Conservation (phyloP, 2,888 invertebrate genomes). For the Harpalus rubripes region DNA sequence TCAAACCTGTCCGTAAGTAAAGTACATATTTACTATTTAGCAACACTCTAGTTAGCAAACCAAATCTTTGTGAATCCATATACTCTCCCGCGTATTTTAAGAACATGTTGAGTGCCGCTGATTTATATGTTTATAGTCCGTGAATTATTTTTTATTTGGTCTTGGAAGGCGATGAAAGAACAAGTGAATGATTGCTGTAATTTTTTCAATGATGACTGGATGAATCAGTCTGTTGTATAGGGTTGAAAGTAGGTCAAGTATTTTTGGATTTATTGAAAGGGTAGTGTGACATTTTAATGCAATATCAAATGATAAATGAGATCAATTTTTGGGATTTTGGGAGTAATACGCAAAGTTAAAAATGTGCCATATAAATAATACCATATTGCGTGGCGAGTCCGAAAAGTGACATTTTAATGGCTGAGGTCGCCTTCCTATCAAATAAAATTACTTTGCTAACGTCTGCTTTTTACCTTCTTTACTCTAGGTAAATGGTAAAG, state of each 20-base stretch:
- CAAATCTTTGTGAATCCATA: background rate
- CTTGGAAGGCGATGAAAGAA: slow-evolving; percentile 20
- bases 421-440: no score
- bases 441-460: no score
- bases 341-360: background rate
- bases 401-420: no score
- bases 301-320: background rate
- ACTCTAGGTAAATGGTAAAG: no score
- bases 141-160: slow-evolving; percentile 41
- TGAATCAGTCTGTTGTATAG: background rate
- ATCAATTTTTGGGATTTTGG: background rate
- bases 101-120: slow-evolving; percentile 30
- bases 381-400: no score
- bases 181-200: background rate
- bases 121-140: slow-evolving; percentile 22
- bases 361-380: background rate
- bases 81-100: slow-evolving; percentile 11
- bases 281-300: background rate
- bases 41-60: slow-evolving; percentile 10
- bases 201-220: no score
- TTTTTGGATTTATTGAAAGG: background rate
- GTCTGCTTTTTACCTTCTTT: no score
- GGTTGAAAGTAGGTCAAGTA: background rate
- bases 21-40: slow-evolving; percentile 36
- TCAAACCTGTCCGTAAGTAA: slow-evolving; percentile 20